phyloP scores from a whole-genome alignment of 2,888 invertebrate genomes.

The Fissipunctia ypsillon region DNA sequence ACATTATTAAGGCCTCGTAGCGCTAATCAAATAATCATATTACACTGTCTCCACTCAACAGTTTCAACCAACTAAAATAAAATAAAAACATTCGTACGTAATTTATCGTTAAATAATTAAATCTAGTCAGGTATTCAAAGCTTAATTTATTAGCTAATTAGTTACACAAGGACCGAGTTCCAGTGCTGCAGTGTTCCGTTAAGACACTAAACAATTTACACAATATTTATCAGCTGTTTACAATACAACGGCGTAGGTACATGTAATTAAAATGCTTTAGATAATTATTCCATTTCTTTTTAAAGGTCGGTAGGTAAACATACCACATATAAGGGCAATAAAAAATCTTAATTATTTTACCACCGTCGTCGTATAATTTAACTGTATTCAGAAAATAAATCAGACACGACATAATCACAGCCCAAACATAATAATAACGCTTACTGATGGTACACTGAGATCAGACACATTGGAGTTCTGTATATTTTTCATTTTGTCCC shows the following conservation, averaged over 20 bases:
- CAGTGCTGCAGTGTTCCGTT: conserved; percentile 50
- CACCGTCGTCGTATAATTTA: conserved; percentile 50
- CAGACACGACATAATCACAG: conserved; percentile 79
- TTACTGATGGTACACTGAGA: conserved; percentile 78
- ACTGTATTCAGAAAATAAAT: conserved; percentile 66
- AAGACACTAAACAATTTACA: conserved; percentile 60
- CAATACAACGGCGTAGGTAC: conserved; percentile 45
- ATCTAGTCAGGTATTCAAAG: conserved; percentile 78
- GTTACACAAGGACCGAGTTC: conserved; percentile 65
- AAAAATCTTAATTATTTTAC: conserved; percentile 43
- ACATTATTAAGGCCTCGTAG: conserved; percentile 54
- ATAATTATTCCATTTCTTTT: too few species aligned
- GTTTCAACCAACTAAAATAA: conserved; percentile 32
- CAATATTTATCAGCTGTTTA: conserved; percentile 50
- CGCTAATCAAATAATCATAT: conserved; percentile 25
- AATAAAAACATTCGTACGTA: conserved; percentile 42
- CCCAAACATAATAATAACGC: conserved; percentile 78
- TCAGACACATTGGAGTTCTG: conserved; percentile 78
- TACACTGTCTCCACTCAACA: conserved; percentile 60
- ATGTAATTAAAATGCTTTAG: conserved; percentile 44
- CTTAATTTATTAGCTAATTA: conserved; percentile 69
- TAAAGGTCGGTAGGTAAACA: neutral
- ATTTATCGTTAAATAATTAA: conserved; percentile 68
- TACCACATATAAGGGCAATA: neutral
- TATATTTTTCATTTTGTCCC: conserved; percentile 70